These are phyloP conservation scores for Ophonus ardosiacus DNA, from an alignment of 2,888 invertebrate species.

Conservation along the genomic window DNA sequence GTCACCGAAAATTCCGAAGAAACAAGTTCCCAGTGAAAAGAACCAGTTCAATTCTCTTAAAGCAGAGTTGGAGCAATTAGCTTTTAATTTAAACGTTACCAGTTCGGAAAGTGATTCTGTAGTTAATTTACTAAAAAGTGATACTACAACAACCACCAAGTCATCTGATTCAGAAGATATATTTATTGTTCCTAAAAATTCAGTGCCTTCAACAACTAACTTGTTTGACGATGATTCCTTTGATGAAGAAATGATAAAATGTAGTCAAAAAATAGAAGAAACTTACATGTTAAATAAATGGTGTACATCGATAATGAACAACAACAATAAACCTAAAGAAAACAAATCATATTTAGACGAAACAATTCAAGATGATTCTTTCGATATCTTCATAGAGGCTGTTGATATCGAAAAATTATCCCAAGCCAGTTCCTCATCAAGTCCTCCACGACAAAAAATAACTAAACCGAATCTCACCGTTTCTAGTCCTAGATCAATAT, in stretches of 20 bases:
- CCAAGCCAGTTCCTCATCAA: constrained; percentile 11
- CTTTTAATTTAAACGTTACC: constrained; percentile 44
- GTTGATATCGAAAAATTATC: constrained; percentile 65
- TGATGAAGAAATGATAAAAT: constrained; percentile 72
- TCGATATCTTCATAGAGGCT: constrained; percentile 69
- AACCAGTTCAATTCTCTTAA: constrained; percentile 72
- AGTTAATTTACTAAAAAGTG: not conserved
- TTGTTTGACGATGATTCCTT: constrained; percentile 72
- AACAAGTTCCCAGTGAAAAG: constrained; percentile 70
- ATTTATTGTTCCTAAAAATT: constrained; percentile 37
- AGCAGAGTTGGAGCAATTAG: constrained; percentile 70
- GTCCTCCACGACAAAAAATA: not conserved
- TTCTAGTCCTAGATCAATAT: constrained; percentile 52
- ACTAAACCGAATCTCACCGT: not conserved
- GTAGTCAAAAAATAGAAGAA: constrained; percentile 72
- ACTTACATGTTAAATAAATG: constrained; percentile 64
- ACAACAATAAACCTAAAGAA: constrained; percentile 9
- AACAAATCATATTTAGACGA: constrained; percentile 10
- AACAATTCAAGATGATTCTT: constrained; percentile 69
- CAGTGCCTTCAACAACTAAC: constrained; percentile 61
- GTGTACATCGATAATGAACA: constrained; percentile 37
- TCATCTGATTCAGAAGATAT: constrained; percentile 9
- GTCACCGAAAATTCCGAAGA: constrained; percentile 71
- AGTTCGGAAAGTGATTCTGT: not conserved
- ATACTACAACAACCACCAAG: not conserved